phyloP scores from a whole-genome alignment of 2,113 vertebrate species.

The Siniperca chuatsi region DNA sequence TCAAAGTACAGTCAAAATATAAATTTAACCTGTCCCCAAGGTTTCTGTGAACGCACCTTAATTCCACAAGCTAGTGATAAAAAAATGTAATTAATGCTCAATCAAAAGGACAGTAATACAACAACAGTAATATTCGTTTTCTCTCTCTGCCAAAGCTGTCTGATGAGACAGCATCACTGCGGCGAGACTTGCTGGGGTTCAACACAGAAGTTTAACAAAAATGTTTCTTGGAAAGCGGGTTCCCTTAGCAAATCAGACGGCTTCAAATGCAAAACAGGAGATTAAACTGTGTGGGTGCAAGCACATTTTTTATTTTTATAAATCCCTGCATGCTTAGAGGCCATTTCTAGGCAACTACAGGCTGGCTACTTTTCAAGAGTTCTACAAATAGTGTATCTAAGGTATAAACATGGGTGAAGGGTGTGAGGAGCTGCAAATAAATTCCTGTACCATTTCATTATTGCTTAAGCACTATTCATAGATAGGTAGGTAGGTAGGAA shows the following conservation, averaged over 20 bases:
- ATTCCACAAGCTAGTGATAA: neutral
- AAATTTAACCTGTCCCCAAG: constrained; percentile 5
- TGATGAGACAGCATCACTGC: neutral
- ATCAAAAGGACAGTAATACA: neutral
- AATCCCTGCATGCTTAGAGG: constrained; percentile 11
- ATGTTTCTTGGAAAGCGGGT: constrained; percentile 21
- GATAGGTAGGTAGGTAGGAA: neutral
- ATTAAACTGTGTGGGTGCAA: constrained; percentile 21
- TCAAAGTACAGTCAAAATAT: constrained; percentile 58
- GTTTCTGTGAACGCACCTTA: constrained; percentile 13
- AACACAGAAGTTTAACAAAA: neutral
- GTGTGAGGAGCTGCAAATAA: neutral
- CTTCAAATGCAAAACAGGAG: constrained; percentile 21
- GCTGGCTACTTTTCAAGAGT: neutral
- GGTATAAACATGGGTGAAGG: neutral
- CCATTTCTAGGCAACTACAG: too few relatives aligned
- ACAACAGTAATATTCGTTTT: neutral
- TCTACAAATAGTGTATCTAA: neutral
- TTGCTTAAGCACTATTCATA: neutral
- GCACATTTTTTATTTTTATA: neutral
- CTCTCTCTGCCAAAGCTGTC: constrained; percentile 15
- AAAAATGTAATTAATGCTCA: constrained; percentile 8
- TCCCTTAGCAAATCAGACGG: constrained; percentile 5
- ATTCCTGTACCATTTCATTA: neutral
- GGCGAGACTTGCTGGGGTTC: neutral